Evolutionary conservation across 1,140 invertebrate genomes (phyloP).

Genomic region (Rhagoletis pomonella): DNA sequence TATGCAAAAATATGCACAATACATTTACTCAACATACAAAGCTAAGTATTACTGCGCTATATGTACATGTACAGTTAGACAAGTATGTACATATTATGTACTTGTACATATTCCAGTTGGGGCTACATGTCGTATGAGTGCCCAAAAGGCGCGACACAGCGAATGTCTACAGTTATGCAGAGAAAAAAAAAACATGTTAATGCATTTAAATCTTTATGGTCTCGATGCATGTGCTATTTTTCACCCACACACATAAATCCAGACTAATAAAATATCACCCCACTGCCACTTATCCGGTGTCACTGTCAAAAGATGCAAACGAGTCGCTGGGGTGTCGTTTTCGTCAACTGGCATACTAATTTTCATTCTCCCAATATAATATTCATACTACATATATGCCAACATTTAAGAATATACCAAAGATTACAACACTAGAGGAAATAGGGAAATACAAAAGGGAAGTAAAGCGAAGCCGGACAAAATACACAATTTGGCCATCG

Average conservation of each 20-base stretch:
- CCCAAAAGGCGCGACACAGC: background rate
- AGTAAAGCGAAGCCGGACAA: too few species aligned
- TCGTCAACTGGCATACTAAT: background rate
- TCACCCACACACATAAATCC: background rate
- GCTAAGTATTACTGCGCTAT: too few species aligned
- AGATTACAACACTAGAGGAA: too few species aligned
- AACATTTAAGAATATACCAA: background rate
- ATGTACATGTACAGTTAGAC: too few species aligned
- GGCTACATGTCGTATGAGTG: background rate
- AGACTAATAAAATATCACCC: background rate
- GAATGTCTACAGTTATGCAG: background rate
- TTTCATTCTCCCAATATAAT: background rate
- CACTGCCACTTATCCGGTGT: background rate
- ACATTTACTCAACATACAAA: background rate
- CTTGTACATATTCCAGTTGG: too few species aligned
- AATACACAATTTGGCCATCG: too few species aligned
- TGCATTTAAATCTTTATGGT: constrained; percentile 21
- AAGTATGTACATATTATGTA: too few species aligned
- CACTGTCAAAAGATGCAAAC: background rate
- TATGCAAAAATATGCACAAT: background rate
- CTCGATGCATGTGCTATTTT: background rate
- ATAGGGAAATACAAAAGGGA: too few species aligned
- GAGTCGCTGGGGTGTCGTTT: constrained; percentile 13
- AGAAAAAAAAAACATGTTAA: background rate
- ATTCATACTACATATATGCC: background rate